phyloP scores from a whole-genome alignment of 2,888 invertebrate species.

The Lamproptera curius region DNA sequence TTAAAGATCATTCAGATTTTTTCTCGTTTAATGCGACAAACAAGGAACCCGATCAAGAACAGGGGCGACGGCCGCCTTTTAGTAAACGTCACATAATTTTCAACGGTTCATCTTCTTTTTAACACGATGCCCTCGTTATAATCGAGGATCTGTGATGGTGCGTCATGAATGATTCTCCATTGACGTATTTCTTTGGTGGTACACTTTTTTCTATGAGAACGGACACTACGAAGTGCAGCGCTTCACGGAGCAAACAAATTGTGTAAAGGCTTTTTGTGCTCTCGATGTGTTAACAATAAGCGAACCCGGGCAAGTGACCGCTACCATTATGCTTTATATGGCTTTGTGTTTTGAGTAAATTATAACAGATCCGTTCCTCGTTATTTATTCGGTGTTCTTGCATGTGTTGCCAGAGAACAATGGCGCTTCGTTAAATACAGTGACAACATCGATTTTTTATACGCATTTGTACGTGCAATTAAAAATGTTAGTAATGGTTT shows the following conservation, averaged over 20 bases:
- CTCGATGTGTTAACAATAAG: conserved; percentile 73
- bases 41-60: conserved; percentile 48
- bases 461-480: too few relatives aligned
- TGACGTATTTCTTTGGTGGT: conserved; percentile 50
- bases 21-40: conserved; percentile 34
- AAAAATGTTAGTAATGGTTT: too few relatives aligned
- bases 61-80: conserved; percentile 49
- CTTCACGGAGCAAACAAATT: conserved; percentile 70
- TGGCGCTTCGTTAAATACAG: conserved; percentile 67
- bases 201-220: conserved; percentile 44
- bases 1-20: conserved; percentile 63
- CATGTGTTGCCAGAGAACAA: conserved; percentile 46
- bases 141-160: conserved; percentile 62
- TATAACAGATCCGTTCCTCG: conserved; percentile 69
- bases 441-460: conserved; percentile 61
- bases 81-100: conserved; percentile 68
- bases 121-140: conserved; percentile 54
- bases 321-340: conserved; percentile 74
- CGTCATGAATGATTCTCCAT: conserved; percentile 68
- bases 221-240: conserved; percentile 51
- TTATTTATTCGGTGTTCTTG: conserved; percentile 61
- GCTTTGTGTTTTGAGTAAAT: conserved; percentile 78
- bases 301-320: conserved; percentile 69
- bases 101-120: conserved; percentile 67
- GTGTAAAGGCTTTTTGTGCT: conserved; percentile 65